phyloP scores from a whole-genome alignment of 92 coral and sea anemone genomes.

The Porites rus region DNA sequence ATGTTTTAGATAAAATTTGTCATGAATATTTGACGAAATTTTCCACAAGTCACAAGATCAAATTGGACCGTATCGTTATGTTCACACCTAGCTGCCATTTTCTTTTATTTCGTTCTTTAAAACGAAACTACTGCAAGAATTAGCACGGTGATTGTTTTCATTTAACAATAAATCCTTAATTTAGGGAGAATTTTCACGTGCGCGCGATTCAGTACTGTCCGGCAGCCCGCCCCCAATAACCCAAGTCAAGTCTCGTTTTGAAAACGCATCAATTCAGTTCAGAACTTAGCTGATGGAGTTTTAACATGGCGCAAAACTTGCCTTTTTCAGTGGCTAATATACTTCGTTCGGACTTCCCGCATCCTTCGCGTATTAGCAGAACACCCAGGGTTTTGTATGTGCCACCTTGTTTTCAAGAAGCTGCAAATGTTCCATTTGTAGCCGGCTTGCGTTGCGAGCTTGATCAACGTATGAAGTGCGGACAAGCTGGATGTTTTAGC shows the following conservation, averaged over 20 bases:
- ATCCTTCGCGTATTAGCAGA: slow-evolving; percentile 45
- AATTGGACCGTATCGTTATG: not conserved
- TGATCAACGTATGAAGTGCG: slow-evolving; percentile 16
- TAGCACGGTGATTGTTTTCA: slow-evolving; percentile 7
- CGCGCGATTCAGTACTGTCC: not conserved
- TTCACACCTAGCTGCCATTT: slow-evolving; percentile 22
- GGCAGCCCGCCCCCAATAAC: slow-evolving; percentile 8
- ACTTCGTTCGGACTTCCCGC: slow-evolving; percentile 75
- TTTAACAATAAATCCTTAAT: slow-evolving; percentile 48
- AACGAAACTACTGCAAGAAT: slow-evolving; percentile 20
- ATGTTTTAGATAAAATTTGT: not conserved
- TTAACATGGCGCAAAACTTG: slow-evolving; percentile 38
- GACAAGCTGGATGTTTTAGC: slow-evolving; percentile 6
- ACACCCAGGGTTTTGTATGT: slow-evolving; percentile 1
- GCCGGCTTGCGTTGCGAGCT: slow-evolving; percentile 28
- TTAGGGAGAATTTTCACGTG: slow-evolving; percentile 46
- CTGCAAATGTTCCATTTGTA: slow-evolving; percentile 18
- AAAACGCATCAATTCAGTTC: not conserved
- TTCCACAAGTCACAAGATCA: not conserved
- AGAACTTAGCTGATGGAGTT: not conserved
- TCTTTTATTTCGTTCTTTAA: slow-evolving; percentile 22
- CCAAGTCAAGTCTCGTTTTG: not conserved
- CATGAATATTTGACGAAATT: not conserved
- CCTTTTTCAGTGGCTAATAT: slow-evolving; percentile 74
- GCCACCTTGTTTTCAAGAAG: not conserved